A percentile compares a stretch with the other conserved stretches of the same genome.
phyloP scores from a whole-genome alignment of 2,113 vertebrate species.

The Cygnus atratus region DNA sequence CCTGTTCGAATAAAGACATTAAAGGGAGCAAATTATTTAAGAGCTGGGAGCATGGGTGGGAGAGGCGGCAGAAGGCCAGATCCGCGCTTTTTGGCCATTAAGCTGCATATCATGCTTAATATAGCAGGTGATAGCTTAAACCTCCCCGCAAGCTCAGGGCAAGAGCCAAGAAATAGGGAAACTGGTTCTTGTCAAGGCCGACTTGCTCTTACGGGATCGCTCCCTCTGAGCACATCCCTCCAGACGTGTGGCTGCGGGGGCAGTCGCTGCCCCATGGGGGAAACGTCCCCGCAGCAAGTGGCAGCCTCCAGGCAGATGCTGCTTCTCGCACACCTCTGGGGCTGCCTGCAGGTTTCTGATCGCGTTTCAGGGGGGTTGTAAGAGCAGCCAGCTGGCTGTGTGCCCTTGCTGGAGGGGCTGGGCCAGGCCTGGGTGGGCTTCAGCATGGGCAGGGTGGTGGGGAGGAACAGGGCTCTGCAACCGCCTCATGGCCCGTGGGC shows the following conservation, averaged over 20 bases:
- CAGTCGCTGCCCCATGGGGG: rapidly evolving
- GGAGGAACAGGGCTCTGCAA: rapidly evolving
- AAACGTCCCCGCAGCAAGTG: background rate
- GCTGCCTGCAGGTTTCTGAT: background rate
- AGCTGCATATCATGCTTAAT: background rate
- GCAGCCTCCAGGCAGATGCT: background rate
- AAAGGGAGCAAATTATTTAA: conserved; percentile 28
- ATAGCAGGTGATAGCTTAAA: conserved; percentile 33
- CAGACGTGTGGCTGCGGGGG: rapidly evolving
- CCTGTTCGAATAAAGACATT: background rate
- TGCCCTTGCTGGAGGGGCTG: background rate
- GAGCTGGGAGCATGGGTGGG: conserved; percentile 34
- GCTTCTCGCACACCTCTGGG: background rate
- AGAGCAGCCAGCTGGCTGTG: background rate
- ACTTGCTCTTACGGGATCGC: background rate
- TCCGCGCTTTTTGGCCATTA: background rate
- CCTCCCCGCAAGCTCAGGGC: background rate
- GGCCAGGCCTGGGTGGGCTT: rapidly evolving
- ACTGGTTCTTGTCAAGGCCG: background rate
- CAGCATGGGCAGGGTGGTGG: rapidly evolving
- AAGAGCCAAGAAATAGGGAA: conserved; percentile 26
- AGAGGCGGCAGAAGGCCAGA: conserved; percentile 12
- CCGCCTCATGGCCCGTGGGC: background rate
- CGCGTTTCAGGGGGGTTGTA: background rate
- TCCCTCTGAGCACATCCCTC: background rate